Conservation (phyloP, 2,888 invertebrate species). For the Cheiracanthium punctorium region DNA sequence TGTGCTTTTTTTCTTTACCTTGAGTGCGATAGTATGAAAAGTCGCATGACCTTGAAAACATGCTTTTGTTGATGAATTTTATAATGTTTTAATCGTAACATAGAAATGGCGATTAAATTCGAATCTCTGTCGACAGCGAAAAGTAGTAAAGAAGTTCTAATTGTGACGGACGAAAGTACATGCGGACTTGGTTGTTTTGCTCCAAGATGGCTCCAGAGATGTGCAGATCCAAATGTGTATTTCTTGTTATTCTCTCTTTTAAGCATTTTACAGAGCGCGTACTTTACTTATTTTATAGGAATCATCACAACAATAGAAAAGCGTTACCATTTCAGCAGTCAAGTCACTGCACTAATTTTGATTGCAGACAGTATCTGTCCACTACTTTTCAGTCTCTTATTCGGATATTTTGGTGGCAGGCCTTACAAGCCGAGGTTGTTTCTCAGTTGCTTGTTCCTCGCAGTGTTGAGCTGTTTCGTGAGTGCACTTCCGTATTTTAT, state of each 20-base stretch:
- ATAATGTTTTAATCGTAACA: neutral
- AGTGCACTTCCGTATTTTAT: conserved; percentile 68
- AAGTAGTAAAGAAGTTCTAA: neutral
- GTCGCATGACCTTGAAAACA: too few species aligned
- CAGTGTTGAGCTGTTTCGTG: conserved; percentile 54
- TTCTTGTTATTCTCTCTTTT: conserved; percentile 59
- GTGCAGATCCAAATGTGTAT: conserved; percentile 68
- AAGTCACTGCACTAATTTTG: conserved; percentile 66
- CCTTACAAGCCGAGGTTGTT: conserved; percentile 62
- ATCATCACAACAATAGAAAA: conserved; percentile 71
- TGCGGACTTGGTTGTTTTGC: conserved; percentile 70
- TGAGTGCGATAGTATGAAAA: too few species aligned
- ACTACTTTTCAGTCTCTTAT: conserved; percentile 35
- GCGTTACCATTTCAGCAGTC: conserved; percentile 67
- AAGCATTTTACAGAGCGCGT: conserved; percentile 67
- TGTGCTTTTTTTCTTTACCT: too few species aligned
- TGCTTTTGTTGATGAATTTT: too few species aligned
- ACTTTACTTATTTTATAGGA: conserved; percentile 68
- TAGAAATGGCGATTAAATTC: neutral
- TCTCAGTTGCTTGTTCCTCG: conserved; percentile 50
- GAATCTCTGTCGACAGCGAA: neutral
- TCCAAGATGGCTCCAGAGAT: conserved; percentile 71
- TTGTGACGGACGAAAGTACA: neutral
- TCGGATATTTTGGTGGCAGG: conserved; percentile 69
- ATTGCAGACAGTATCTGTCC: conserved; percentile 67